phyloP scores from a whole-genome alignment of 2,888 invertebrate species.

The Orthosia gracilis region DNA sequence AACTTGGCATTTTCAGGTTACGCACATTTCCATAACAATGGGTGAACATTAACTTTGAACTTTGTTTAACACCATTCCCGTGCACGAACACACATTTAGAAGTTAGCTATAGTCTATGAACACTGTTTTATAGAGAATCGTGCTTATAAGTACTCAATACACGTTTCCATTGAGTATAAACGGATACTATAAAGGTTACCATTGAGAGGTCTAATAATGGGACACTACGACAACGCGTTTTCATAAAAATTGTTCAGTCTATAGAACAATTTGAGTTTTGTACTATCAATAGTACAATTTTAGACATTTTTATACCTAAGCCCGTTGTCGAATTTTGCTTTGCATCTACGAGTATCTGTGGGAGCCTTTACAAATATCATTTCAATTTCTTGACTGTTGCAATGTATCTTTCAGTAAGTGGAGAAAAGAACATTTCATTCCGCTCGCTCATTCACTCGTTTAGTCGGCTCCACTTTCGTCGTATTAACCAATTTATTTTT shows the following conservation, averaged over 20 bases:
- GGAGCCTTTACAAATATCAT: constrained; percentile 6
- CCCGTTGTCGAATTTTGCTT: no score
- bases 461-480: constrained; percentile 24
- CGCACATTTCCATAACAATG: constrained; percentile 44
- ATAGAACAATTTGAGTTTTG: background rate
- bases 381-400: constrained; percentile 10
- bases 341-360: background rate
- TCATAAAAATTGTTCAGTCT: no score
- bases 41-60: constrained; percentile 41
- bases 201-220: background rate
- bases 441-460: constrained; percentile 1
- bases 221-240: background rate
- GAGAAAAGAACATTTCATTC: constrained; percentile 22
- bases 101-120: background rate
- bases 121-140: background rate
- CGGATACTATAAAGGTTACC: background rate
- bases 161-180: background rate
- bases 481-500: constrained; percentile 24
- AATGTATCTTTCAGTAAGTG: constrained; percentile 21
- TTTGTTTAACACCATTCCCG: constrained; percentile 17
- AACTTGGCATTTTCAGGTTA: constrained; percentile 41
- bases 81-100: constrained; percentile 26
- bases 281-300: no score
- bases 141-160: background rate
- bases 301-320: no score